These are phyloP conservation scores for Rhopalosiphum maidis DNA, from an alignment of 1,140 invertebrate genomes.

Conservation along the genomic window DNA sequence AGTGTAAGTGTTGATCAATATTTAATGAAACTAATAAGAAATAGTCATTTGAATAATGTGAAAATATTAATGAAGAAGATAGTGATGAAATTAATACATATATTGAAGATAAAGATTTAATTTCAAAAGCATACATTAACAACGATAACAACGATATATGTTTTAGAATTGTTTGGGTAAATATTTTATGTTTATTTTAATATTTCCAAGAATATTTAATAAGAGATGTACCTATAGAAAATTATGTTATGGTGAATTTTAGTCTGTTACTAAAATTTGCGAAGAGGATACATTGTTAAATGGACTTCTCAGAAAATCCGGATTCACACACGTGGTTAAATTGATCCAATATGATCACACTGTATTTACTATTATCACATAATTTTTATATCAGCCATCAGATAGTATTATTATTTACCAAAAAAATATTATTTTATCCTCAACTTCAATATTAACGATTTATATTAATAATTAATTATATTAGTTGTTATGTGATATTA, in stretches of 20 bases:
- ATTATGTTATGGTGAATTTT: neutral
- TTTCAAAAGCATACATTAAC: neutral
- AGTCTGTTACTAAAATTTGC: neutral
- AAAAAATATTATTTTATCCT: too few species aligned
- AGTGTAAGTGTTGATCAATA: neutral
- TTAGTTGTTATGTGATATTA: too few species aligned
- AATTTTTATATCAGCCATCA: too few species aligned
- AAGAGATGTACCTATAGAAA: neutral
- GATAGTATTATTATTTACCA: too few species aligned
- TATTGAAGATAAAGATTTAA: neutral
- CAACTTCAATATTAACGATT: too few species aligned
- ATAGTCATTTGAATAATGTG: neutral
- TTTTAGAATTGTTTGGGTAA: neutral
- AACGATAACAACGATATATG: neutral
- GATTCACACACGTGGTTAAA: too few species aligned
- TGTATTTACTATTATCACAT: too few species aligned
- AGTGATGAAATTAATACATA: neutral
- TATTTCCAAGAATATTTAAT: neutral
- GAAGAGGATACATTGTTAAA: conserved; percentile 2
- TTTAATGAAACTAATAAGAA: neutral
- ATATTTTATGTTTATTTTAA: neutral
- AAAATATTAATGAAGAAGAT: neutral
- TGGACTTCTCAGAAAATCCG: neutral
- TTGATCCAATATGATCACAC: too few species aligned
- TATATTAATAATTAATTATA: too few species aligned